A percentile compares a stretch with the other conserved stretches of the same genome.
phyloP scores from a whole-genome alignment of 2,888 invertebrate species.

The Dicranocentrus wangi region DNA sequence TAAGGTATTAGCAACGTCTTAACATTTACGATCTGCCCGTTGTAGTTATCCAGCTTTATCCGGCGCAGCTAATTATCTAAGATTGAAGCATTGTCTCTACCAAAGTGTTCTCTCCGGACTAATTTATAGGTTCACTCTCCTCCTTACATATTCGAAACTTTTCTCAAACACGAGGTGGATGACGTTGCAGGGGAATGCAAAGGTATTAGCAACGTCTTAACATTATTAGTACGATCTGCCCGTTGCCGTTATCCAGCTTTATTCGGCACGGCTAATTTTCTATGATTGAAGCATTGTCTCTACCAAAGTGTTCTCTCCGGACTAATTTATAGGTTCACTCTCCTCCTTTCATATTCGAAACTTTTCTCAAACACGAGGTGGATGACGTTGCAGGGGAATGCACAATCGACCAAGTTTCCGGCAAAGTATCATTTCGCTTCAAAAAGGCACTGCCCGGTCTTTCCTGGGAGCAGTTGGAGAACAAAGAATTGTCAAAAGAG shows the following conservation, averaged over 20 bases:
- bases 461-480: slow-evolving; percentile 64
- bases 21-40: background rate
- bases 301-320: too few species aligned
- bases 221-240: too few species aligned
- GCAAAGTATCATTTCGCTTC: slow-evolving; percentile 80
- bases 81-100: too few species aligned
- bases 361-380: slow-evolving; percentile 80
- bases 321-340: slow-evolving; percentile 81
- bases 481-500: slow-evolving; percentile 59
- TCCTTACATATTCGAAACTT: slow-evolving; percentile 85
- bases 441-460: slow-evolving; percentile 78
- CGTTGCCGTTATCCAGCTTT: too few species aligned
- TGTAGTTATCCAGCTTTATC: too few species aligned
- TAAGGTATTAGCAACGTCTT: slow-evolving; percentile 77
- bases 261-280: too few species aligned
- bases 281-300: too few species aligned
- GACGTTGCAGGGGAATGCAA: slow-evolving; percentile 81
- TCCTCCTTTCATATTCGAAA: slow-evolving; percentile 84
- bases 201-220: slow-evolving; percentile 75
- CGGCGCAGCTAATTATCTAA: too few species aligned
- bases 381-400: slow-evolving; percentile 81
- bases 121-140: slow-evolving; percentile 81
- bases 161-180: slow-evolving; percentile 80
- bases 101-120: too few species aligned
- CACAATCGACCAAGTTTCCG: slow-evolving; percentile 79